Conservation (phyloP, 2,888 invertebrate genomes). For the Lasioglossum leucozonium region DNA sequence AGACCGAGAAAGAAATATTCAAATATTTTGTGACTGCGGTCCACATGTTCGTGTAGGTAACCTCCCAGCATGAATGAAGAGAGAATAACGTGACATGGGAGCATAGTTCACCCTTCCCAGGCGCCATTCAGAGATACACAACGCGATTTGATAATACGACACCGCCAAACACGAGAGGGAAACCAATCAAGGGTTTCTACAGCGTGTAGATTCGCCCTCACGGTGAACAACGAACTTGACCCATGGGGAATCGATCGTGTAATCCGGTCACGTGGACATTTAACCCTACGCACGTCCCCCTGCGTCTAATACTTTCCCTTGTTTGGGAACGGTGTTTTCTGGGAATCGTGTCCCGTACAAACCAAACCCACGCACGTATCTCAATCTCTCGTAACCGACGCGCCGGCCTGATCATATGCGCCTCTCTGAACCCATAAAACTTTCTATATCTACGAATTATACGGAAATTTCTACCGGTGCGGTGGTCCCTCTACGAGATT, state of each 20-base stretch:
- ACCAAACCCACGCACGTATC: constrained; percentile 38
- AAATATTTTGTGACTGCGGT: background rate
- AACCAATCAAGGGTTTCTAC: constrained; percentile 50
- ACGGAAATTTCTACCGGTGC: constrained; percentile 7
- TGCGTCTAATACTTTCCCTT: constrained; percentile 79
- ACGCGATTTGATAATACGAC: constrained; percentile 53
- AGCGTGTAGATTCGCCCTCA: constrained; percentile 41
- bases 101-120: background rate
- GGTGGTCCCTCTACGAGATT: background rate
- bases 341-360: constrained; percentile 59
- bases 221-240: constrained; percentile 71
- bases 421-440: constrained; percentile 22
- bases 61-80: background rate
- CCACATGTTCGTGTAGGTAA: background rate
- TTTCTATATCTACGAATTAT: constrained; percentile 26
- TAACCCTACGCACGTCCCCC: constrained; percentile 77
- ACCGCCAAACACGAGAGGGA: constrained; percentile 45
- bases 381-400: constrained; percentile 31
- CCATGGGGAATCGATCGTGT: constrained; percentile 64
- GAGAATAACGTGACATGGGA: background rate
- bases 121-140: background rate
- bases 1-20: background rate
- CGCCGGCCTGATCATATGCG: background rate
- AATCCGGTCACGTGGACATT: constrained; percentile 79
- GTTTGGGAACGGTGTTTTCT: constrained; percentile 77